Evolutionary conservation across 2,888 invertebrate genomes (phyloP).

Genomic region (Microplitis deprimator): DNA sequence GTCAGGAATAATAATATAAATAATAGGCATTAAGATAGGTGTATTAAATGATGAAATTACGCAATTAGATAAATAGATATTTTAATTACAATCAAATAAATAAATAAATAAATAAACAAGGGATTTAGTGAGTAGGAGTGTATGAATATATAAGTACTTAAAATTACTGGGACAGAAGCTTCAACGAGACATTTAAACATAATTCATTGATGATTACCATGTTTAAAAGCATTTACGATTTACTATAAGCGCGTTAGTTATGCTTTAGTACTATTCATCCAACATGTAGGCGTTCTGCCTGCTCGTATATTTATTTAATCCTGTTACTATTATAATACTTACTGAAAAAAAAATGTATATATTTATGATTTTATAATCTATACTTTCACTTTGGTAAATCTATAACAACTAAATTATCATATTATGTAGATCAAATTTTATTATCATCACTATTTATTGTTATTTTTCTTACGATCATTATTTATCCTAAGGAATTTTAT

Average conservation of each 20-base stretch:
- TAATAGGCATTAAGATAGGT: not conserved
- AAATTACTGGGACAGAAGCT: not conserved
- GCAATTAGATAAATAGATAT: not conserved
- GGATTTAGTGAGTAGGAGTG: not conserved
- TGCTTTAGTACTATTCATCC: constrained; percentile 45
- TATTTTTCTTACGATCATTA: no score
- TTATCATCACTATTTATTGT: no score
- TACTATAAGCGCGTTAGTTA: constrained; percentile 46
- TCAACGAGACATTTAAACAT: not conserved
- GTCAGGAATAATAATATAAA: not conserved
- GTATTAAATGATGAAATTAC: not conserved
- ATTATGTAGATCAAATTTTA: no score
- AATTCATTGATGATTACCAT: constrained; percentile 44
- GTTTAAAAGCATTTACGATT: constrained; percentile 55
- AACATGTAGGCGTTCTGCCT: constrained; percentile 52
- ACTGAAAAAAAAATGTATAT: not conserved
- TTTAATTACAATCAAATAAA: not conserved
- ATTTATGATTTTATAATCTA: no score
- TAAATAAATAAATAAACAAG: not conserved
- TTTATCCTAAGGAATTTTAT: no score
- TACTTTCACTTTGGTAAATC: no score
- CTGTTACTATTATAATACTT: not conserved
- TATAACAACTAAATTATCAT: no score
- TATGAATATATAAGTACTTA: not conserved
- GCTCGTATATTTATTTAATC: not conserved